These are phyloP conservation scores for Mactra quadrangularis DNA, from an alignment of 1,140 invertebrate genomes.

Conservation along the genomic window DNA sequence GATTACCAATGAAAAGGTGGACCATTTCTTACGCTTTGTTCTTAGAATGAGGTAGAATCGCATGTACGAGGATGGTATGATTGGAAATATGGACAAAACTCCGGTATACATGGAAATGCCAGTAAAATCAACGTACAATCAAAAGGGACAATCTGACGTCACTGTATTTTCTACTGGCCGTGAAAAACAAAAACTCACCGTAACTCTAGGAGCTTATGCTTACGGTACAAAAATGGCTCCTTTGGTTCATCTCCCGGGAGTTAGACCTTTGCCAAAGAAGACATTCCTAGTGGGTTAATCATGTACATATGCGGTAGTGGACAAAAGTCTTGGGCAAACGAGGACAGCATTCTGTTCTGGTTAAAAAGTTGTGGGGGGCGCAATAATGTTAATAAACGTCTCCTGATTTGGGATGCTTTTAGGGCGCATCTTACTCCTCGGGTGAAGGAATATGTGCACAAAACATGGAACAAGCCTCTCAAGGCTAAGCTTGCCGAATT, in stretches of 20 bases:
- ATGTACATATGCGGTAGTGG: constrained; percentile 38
- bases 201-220: constrained; percentile 21
- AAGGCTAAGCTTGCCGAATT: constrained; percentile 26
- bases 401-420: constrained; percentile 29
- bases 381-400: neutral
- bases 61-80: neutral
- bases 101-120: constrained; percentile 47
- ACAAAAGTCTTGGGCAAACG: constrained; percentile 47
- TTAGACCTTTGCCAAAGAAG: constrained; percentile 24
- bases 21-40: constrained; percentile 32
- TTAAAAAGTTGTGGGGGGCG: constrained; percentile 9
- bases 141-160: neutral
- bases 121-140: constrained; percentile 9
- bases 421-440: constrained; percentile 1
- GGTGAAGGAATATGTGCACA: constrained; percentile 11
- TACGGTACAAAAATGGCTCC: constrained; percentile 45
- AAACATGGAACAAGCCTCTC: constrained; percentile 34
- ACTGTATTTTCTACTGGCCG: neutral
- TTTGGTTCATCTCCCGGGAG: constrained; percentile 24
- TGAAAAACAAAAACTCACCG: constrained; percentile 45
- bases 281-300: constrained; percentile 18
- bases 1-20: neutral
- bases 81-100: constrained; percentile 56
- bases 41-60: neutral
- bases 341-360: constrained; percentile 35